Conservation (phyloP, 1,140 invertebrate genomes). For the Stenopsyche tienmushanensis region DNA sequence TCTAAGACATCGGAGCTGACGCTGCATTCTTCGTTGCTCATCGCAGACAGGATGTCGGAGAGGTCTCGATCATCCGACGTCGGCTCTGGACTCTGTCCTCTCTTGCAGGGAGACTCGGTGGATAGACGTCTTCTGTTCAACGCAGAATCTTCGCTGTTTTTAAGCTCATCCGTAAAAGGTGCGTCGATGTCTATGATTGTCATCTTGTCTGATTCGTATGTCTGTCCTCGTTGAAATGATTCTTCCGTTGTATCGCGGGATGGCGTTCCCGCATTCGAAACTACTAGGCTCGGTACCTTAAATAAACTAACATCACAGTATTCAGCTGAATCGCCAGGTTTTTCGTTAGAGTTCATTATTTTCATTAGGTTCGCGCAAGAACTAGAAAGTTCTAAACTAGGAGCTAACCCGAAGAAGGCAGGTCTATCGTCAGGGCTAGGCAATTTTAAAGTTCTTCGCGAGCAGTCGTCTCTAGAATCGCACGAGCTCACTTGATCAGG, state of each 20-base stretch:
- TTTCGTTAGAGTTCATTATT: conserved; percentile 38
- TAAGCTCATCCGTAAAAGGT: conserved; percentile 51
- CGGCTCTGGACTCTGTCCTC: conserved; percentile 30
- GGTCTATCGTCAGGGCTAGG: conserved; percentile 4
- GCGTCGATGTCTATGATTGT: conserved; percentile 64
- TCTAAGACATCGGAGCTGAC: conserved; percentile 66
- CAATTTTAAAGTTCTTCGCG: conserved; percentile 1
- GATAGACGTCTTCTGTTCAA: conserved; percentile 19
- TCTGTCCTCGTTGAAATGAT: conserved; percentile 47
- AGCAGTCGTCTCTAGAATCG: conserved; percentile 7
- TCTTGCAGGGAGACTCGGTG: conserved; percentile 30
- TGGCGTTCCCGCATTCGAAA: conserved; percentile 46
- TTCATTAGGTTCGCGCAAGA: conserved; percentile 53
- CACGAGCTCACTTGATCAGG: conserved; percentile 18
- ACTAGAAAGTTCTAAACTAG: conserved; percentile 52
- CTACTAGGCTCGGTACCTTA: conserved; percentile 54
- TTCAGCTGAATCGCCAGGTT: conserved; percentile 39
- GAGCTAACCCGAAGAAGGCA: conserved; percentile 45
- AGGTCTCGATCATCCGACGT: conserved; percentile 47
- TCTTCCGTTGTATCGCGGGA: conserved; percentile 30
- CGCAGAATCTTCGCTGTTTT: conserved; percentile 1
- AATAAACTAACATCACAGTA: conserved; percentile 51
- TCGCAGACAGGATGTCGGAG: conserved; percentile 62
- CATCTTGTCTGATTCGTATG: conserved; percentile 59
- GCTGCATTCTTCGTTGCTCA: conserved; percentile 68